Evolutionary conservation across 2,888 invertebrate species (phyloP), one percentile per base, ranked within the genome.

Genomic region (Pheosia gnoma): DNA sequence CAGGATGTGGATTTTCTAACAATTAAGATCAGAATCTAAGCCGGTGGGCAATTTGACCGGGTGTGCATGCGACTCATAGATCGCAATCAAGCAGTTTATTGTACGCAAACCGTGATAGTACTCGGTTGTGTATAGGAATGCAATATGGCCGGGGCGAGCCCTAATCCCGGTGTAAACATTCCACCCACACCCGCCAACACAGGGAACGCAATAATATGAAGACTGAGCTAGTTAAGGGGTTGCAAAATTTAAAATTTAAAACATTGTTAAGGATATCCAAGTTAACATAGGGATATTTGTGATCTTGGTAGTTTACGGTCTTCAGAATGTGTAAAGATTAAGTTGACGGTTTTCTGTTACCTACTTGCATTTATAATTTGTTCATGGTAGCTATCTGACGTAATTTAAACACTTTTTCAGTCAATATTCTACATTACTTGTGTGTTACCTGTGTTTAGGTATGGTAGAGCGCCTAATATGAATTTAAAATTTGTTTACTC

Each of bases 81-180:
- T 77, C 60, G 69, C 67, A 76, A 77, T 78, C 70, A 71, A 66
- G 65, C 62, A 64, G 67, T 77, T 71, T 77, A 77, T 77, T 71
- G 70, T 72, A 72, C 66, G 63, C 49, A 51, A 53, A 63, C 61
- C 59, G 60, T 72, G 71, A 68, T 65, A 59, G 61, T 63, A 60
- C 63, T 63, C 59, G 63, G 64, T 64, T 72, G 77, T 70, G 77
- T 84, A 83, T 78, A 85, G 90, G 90, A 91, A 91, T 91, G 93
- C 86, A 91, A 91, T 91, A 87, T 80, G 68, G 80, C 75, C 72
- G 63, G 72, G 64, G 57, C 75, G 63, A 81, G 78, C 86, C 86
- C 86, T 83, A 83, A 90, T 87, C 88, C 85, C 79, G 81, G 77
- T 80, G 88, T 86, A 91, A 91, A 91, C 89, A 90, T 87, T 85